Percentiles rank a stretch among this genome's conserved stretches.
phyloP scores from a whole-genome alignment of 2,888 invertebrate genomes.

The Sericinus montela region DNA sequence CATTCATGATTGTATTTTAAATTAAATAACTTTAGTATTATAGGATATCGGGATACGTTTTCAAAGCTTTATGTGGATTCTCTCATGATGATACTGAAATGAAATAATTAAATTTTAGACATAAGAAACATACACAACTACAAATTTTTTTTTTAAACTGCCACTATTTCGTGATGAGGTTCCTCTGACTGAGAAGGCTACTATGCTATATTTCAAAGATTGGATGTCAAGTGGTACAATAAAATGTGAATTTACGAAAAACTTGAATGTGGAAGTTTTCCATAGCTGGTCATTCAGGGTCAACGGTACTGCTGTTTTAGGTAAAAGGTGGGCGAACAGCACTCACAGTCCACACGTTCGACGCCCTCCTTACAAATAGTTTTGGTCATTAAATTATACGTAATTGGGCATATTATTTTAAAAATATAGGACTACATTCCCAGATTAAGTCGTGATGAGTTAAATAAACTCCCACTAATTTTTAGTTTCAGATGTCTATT shows the following conservation, averaged over 20 bases:
- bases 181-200: no score
- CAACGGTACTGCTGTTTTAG: constrained; percentile 50
- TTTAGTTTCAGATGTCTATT: constrained; percentile 6
- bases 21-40: no score
- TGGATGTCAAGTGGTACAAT: neutral
- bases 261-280: constrained; percentile 22
- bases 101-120: no score
- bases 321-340: constrained; percentile 60
- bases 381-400: constrained; percentile 50
- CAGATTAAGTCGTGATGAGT: constrained; percentile 26
- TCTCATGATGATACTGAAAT: no score
- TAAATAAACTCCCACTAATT: constrained; percentile 14
- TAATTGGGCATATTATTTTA: constrained; percentile 50
- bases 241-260: neutral
- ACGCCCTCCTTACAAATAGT: constrained; percentile 42
- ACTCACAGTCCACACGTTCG: constrained; percentile 48
- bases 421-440: constrained; percentile 2
- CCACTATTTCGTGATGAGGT: no score
- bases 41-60: no score
- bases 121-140: no score
- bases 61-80: no score
- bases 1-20: no score
- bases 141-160: no score
- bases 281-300: constrained; percentile 52
- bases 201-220: no score